Conservation (phyloP, 1,140 invertebrate species). For the Brachionus manjavacas region DNA sequence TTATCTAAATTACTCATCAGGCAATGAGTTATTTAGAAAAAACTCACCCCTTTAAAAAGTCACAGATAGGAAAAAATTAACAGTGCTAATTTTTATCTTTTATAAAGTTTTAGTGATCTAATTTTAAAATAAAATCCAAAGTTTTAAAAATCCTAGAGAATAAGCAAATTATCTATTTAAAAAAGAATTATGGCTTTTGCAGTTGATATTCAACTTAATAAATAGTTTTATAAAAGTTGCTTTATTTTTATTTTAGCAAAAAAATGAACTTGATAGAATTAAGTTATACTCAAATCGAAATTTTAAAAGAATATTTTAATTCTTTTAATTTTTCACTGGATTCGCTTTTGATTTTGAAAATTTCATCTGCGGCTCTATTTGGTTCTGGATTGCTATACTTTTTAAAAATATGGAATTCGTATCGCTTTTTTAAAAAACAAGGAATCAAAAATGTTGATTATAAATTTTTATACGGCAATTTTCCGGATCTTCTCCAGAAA, state of each 20-base stretch:
- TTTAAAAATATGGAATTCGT: neutral
- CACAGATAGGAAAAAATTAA: no score
- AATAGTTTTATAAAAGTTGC: no score
- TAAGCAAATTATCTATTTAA: no score
- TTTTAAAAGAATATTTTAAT: neutral
- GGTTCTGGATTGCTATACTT: neutral
- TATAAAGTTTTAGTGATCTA: neutral
- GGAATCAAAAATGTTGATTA: neutral
- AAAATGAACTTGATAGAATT: neutral
- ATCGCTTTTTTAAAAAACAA: neutral
- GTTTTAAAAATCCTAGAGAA: neutral
- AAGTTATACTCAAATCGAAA: neutral
- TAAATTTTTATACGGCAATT: neutral
- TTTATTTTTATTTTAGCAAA: neutral
- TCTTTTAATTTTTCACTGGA: neutral
- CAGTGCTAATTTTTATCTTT: no score
- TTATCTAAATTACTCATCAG: no score
- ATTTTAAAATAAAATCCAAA: neutral
- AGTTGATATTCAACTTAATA: no score
- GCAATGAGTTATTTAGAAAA: no score
- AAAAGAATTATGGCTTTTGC: no score
- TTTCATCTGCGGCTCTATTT: neutral
- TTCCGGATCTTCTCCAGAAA: neutral
- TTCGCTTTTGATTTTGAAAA: neutral
- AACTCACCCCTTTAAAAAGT: no score